Conservation (phyloP, 2,888 invertebrate genomes). For the Strigamia transsilvanica region DNA sequence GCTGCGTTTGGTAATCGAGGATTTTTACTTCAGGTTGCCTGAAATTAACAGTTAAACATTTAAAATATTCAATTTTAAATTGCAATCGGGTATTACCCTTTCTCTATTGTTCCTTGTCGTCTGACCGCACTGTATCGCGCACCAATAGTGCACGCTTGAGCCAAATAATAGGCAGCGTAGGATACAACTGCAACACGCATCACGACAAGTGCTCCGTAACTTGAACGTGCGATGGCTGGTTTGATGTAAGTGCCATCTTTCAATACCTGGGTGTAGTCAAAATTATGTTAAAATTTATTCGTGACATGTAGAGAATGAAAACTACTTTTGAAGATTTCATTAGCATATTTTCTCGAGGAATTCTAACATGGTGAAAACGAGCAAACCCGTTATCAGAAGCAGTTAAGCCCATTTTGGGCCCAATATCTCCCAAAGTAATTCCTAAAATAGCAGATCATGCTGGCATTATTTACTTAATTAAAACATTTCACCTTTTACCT, state of each 20-base stretch:
- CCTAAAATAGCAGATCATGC: constrained; percentile 63
- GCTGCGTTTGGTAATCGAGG: constrained; percentile 92
- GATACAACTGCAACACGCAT: constrained; percentile 85
- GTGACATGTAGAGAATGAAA: background rate
- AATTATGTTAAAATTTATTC: background rate
- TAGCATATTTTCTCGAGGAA: constrained; percentile 87
- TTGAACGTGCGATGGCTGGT: constrained; percentile 81
- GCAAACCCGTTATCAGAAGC: constrained; percentile 92
- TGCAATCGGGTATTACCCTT: constrained; percentile 69
- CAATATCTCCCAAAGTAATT: constrained; percentile 93
- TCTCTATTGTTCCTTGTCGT: constrained; percentile 84
- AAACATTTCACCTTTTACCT: constrained; percentile 66
- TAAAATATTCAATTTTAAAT: constrained; percentile 48
- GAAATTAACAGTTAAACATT: constrained; percentile 40
- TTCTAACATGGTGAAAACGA: constrained; percentile 84
- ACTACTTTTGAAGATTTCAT: constrained; percentile 76
- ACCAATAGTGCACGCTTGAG: constrained; percentile 87
- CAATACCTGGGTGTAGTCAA: constrained; percentile 58
- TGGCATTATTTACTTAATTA: too few species aligned
- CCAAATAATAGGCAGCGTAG: constrained; percentile 79
- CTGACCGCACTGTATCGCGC: constrained; percentile 89
- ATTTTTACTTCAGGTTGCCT: constrained; percentile 89
- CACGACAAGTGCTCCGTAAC: constrained; percentile 94
- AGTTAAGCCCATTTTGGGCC: constrained; percentile 92
- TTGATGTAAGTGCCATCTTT: constrained; percentile 89